Conservation (phyloP, 2,113 vertebrate species). For the Saimiri boliviensis region DNA sequence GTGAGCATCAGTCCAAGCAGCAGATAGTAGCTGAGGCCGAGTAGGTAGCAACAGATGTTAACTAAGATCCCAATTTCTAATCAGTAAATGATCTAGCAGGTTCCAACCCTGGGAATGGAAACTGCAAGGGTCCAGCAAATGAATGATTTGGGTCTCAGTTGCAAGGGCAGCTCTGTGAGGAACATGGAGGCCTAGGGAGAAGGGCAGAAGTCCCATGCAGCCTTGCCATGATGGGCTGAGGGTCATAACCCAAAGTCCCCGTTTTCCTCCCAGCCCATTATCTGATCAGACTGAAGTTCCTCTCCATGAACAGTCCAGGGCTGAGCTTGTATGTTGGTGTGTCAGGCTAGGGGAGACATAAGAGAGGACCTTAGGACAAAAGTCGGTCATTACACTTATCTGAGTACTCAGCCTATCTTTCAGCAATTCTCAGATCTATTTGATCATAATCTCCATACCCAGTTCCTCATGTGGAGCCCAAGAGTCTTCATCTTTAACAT, state of each 20-base stretch:
- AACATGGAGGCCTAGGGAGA: not conserved
- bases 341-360: rapidly evolving
- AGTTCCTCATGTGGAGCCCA: not conserved
- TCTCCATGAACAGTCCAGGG: not conserved
- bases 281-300: not conserved
- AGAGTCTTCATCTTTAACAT: not conserved
- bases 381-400: not conserved
- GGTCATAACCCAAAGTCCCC: not conserved
- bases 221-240: not conserved
- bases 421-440: not conserved
- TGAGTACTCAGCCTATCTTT: not conserved
- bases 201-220: not conserved
- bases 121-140: not conserved
- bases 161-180: not conserved
- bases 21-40: not conserved
- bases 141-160: not conserved
- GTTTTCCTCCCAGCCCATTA: not conserved
- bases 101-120: not conserved
- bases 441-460: not conserved
- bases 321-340: not conserved
- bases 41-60: not conserved
- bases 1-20: not conserved
- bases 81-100: not conserved
- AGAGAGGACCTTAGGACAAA: not conserved
- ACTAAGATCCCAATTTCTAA: not conserved